Percentiles rank a stretch among this genome's conserved stretches.
Evolutionary conservation across 2,113 vertebrate species (phyloP).

Genomic region (Toxostoma redivivum): DNA sequence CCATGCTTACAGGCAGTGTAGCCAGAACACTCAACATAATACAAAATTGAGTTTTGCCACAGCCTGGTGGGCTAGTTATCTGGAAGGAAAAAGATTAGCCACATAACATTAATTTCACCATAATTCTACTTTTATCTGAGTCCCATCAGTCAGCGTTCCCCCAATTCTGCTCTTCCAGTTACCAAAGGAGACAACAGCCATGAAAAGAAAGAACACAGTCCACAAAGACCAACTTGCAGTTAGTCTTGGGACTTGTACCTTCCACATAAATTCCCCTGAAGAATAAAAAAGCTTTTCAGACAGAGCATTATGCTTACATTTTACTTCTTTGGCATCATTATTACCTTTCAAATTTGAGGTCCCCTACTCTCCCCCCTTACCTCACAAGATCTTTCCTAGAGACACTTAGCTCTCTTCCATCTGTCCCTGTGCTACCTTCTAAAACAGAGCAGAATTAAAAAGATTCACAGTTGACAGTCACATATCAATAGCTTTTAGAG

Average conservation of each 20-base stretch:
- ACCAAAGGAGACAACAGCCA: background rate
- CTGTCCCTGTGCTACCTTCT: background rate
- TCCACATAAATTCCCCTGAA: background rate
- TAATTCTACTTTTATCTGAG: background rate
- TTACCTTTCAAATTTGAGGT: background rate
- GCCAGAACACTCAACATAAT: conserved; percentile 83
- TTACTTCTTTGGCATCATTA: background rate
- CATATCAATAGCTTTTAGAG: background rate
- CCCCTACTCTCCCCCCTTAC: background rate
- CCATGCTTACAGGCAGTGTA: conserved; percentile 76
- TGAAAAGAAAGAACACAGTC: background rate
- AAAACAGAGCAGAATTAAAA: background rate
- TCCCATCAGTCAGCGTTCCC: background rate
- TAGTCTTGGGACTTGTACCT: background rate
- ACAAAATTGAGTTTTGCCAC: conserved; percentile 87
- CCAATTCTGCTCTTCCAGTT: background rate
- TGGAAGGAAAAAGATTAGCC: conserved; percentile 18
- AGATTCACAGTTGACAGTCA: background rate
- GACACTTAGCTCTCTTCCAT: background rate
- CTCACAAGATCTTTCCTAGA: background rate
- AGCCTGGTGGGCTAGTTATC: conserved; percentile 85
- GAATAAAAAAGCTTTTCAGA: background rate
- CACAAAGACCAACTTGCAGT: background rate
- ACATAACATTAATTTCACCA: background rate
- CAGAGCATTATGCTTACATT: background rate